Evolutionary conservation across 2,888 invertebrate genomes (phyloP).

Genomic region (Nemoura dubitans): DNA sequence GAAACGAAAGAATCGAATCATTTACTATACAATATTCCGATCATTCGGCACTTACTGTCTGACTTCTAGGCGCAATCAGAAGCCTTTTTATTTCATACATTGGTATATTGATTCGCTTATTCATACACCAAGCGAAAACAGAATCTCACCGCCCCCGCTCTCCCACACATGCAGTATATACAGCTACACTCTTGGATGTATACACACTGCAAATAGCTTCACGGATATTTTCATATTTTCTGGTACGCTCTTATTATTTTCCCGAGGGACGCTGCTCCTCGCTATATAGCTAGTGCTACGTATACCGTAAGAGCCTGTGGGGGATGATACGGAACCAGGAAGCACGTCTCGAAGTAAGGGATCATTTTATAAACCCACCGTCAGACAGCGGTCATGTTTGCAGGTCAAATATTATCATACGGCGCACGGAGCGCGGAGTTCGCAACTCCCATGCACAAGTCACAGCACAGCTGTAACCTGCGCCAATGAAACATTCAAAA

Average conservation of each 20-base stretch:
- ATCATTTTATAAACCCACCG: not conserved
- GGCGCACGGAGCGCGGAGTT: not conserved
- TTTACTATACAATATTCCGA: not conserved
- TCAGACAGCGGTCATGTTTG: not conserved
- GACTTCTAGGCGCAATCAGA: not conserved
- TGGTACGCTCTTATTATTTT: not conserved
- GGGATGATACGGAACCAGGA: not conserved
- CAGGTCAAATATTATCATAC: not conserved
- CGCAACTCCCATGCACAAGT: not conserved
- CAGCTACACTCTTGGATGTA: not conserved
- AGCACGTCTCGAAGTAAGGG: not conserved
- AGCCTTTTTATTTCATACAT: not conserved
- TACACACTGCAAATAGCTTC: not conserved
- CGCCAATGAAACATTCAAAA: not conserved
- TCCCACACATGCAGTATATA: not conserved
- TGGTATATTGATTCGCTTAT: not conserved
- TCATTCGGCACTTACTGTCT: not conserved
- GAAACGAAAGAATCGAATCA: not conserved
- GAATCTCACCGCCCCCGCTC: not conserved
- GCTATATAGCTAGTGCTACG: not conserved
- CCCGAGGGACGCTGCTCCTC: not conserved
- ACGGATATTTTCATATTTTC: slow-evolving; percentile 4
- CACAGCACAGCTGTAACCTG: not conserved
- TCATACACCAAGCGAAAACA: not conserved
- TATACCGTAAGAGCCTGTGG: not conserved